Percentiles rank a stretch among this genome's conserved stretches.
These are phyloP conservation scores for Pseudorhombus dupliciocellatus DNA, from an alignment of 2,113 vertebrate genomes.

Conservation along the genomic window DNA sequence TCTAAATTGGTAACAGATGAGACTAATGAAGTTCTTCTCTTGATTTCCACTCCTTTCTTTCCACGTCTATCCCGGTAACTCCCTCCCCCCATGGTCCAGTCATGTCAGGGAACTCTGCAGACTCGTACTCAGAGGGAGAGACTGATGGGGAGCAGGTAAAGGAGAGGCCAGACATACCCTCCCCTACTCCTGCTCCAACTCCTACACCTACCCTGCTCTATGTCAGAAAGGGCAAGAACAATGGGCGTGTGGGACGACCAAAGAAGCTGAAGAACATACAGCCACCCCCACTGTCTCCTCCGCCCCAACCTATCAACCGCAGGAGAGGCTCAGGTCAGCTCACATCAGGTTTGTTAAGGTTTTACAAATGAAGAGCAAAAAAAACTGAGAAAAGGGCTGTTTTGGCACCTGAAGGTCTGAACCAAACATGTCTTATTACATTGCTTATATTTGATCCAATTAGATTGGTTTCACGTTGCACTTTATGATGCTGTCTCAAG, in stretches of 20 bases:
- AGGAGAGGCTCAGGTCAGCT: slow-evolving; percentile 77
- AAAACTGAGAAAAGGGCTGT: too few species aligned
- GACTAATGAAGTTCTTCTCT: slow-evolving; percentile 4
- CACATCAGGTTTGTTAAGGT: slow-evolving; percentile 59
- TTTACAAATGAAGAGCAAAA: not conserved
- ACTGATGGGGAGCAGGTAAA: slow-evolving; percentile 78
- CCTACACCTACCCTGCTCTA: slow-evolving; percentile 69
- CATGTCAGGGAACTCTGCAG: slow-evolving; percentile 85
- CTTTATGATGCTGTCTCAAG: too few species aligned
- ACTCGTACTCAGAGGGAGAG: slow-evolving; percentile 81
- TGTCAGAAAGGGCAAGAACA: slow-evolving; percentile 76
- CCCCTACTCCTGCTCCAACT: slow-evolving; percentile 18
- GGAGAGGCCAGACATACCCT: slow-evolving; percentile 60
- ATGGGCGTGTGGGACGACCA: slow-evolving; percentile 73
- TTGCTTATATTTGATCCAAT: too few species aligned
- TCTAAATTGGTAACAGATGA: slow-evolving; percentile 1
- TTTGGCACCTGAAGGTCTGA: too few species aligned
- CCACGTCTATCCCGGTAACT: not conserved
- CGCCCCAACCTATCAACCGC: slow-evolving; percentile 38
- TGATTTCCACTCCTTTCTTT: not conserved
- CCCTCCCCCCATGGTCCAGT: slow-evolving; percentile 54
- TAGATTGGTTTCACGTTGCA: too few species aligned
- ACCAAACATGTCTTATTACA: too few species aligned
- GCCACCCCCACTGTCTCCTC: slow-evolving; percentile 4
- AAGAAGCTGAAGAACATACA: slow-evolving; percentile 75